These are phyloP conservation scores for Meriones unguiculatus DNA, from an alignment of 2,113 vertebrate species.

Conservation along the genomic window DNA sequence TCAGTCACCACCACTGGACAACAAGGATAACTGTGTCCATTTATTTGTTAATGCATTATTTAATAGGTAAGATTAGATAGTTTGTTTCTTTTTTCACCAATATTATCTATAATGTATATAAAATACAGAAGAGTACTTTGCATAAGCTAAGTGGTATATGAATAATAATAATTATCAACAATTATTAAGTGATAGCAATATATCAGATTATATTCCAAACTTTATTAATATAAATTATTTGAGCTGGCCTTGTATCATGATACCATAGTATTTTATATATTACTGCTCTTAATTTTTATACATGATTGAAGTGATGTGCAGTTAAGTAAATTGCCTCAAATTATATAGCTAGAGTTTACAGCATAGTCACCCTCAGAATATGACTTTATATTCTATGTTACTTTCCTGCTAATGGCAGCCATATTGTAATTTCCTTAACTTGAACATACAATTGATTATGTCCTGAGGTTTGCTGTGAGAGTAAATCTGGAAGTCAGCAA, in stretches of 20 bases:
- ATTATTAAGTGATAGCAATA: background rate
- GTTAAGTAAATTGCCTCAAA: conserved; percentile 7
- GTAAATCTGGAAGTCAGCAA: background rate
- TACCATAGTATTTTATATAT: background rate
- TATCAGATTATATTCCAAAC: background rate
- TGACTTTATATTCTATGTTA: background rate
- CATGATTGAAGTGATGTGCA: background rate
- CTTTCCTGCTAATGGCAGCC: background rate
- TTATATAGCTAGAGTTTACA: background rate
- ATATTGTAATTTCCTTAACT: background rate
- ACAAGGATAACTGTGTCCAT: too few relatives aligned
- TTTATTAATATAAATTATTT: background rate
- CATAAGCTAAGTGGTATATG: background rate
- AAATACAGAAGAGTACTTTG: background rate
- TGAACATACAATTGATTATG: background rate
- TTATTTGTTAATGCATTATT: background rate
- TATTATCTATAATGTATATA: background rate
- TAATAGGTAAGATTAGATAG: background rate
- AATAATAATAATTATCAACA: background rate
- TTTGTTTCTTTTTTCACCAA: background rate
- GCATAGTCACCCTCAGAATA: background rate
- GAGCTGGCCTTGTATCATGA: too few relatives aligned
- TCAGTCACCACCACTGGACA: background rate
- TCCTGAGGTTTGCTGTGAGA: background rate
- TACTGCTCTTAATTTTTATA: background rate